Evolutionary conservation across 1,140 invertebrate species (phyloP), one percentile per base, ranked within the genome.

Genomic region (Drosophila malerkotliana): DNA sequence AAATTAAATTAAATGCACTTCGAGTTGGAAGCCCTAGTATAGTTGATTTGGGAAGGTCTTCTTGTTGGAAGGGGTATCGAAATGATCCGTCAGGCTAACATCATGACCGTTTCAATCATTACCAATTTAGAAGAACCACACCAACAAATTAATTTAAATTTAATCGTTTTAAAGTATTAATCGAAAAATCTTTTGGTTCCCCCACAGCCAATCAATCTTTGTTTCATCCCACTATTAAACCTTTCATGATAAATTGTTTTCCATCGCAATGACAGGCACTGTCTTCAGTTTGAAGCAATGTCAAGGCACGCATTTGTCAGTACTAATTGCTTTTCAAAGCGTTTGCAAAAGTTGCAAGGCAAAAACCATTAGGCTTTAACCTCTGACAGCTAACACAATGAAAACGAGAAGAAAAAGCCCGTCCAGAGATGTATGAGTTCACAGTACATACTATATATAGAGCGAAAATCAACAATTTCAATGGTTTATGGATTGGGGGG

Each of bases 321-420:
- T 63, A 71, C 81, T 85, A 85, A 85, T 85, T 85, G 81, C 82
- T 85, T 85, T 87, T 63, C 64, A 77, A 69, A 59, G 57, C 74
- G 71, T 68, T 76, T 77, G 18, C 56, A 48, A 66, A 66, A 69
- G 55, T 48, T 57, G 10, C 52, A 32, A 6, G 66, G 60, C 48
- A 47, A 59, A 52, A 52, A 61, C 52, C 63, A 55, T 48, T 37
- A 55, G 61, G 48, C 58, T 37, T 52, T 62, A 52, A 44, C 63
- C 58, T 62, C 58, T 28, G 47, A 71, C 45, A 56, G 34, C 12
- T 8, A 5, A 30, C 44, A 54, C 41, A 44, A 14, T 1, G 59
- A 32, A 12, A 18, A 55, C 12, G 41, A 37, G 45, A 39, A 15
- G 30, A 45, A 32, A 49, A 39, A 39, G 15, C 58, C 41, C 59